Evolutionary conservation across 2,797 vertebrate genomes (phyloP), one percentile per base, ranked within the genome.

Genomic region (Crenichthys baileyi): DNA sequence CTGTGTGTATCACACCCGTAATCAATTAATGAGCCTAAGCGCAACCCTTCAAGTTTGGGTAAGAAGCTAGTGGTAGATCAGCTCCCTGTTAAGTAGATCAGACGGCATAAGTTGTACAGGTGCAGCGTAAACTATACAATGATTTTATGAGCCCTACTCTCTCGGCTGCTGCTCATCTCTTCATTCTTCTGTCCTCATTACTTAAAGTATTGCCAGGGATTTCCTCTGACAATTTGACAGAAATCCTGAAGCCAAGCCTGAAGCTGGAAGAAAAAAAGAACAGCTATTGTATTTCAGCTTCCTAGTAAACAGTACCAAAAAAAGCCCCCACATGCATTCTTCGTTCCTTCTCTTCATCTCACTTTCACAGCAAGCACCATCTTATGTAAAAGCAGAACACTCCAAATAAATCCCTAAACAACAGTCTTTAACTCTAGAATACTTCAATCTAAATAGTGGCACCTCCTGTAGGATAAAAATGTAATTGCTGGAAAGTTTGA

Each of bases 381-480:
- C 44, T 46, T 15, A 51, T 1, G 16, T 5, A 53, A 53, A 53
- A 53, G 2, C 51, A 53, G 5, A 36, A 36, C 36, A 36, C 36
- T 36, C 36, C 36, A 36, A 36, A 36, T 36, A 36, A 36, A 36
- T 36, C 36, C 36, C 36, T 36, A 4, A 36, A 36, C 31, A 36
- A 36, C 36, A 36, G 36, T 36, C 36, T 36, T 36, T 36, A 36
- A 36, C 36, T 36, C 36, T 36, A 36, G 0, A 36, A 4, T 36
- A 36, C 36, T 36, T 36, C 36, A 36, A 36, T 36, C 36, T 36
- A 12, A 13, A 0, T n/a, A 65, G 5, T 22, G 70, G 73, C 0
- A 63, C 41, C 70, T 55, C 76, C 68, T 58, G 39, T n/a, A 78
- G 11, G 72, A 77, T 22, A 63, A 61, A 0, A 71, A 71, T 9